Percentiles rank a stretch among this genome's conserved stretches.
These are phyloP conservation scores for Papilio elwesi DNA, from an alignment of 2,888 invertebrate species.

Conservation along the genomic window DNA sequence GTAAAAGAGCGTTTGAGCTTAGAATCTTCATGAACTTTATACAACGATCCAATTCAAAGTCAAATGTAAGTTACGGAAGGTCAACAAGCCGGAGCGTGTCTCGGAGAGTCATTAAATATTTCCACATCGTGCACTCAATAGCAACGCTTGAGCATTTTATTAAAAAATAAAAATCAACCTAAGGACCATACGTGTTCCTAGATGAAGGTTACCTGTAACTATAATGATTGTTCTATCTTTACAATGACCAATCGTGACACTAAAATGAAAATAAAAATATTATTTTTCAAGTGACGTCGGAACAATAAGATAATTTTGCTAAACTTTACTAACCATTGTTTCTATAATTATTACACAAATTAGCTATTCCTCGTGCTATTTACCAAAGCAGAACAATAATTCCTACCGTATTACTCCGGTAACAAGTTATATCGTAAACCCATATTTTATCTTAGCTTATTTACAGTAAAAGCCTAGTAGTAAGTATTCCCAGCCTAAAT, in stretches of 20 bases:
- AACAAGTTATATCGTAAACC: too few species aligned
- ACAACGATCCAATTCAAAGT: conserved; percentile 28
- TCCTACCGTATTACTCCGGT: too few species aligned
- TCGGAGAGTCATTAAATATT: conserved; percentile 29
- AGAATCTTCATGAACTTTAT: conserved; percentile 16
- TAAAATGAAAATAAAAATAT: background rate
- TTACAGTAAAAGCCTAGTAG: too few species aligned
- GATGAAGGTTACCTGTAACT: conserved; percentile 13
- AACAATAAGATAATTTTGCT: background rate
- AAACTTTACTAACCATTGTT: background rate
- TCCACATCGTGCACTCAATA: conserved; percentile 18
- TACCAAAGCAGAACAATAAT: too few species aligned
- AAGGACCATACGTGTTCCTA: conserved; percentile 9
- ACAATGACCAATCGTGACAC: background rate
- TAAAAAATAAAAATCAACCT: conserved; percentile 15
- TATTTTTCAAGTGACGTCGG: too few species aligned
- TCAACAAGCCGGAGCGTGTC: conserved; percentile 26
- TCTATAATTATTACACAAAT: too few species aligned
- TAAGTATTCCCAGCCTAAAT: too few species aligned
- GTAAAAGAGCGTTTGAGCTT: background rate
- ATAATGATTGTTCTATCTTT: conserved; percentile 5
- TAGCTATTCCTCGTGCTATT: too few species aligned
- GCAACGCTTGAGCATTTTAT: conserved; percentile 4
- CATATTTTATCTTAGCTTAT: too few species aligned
- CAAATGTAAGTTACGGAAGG: conserved; percentile 31